Percentiles rank a stretch among this genome's conserved stretches.
Conservation (phyloP, 2,888 invertebrate genomes). For the Tortricodes alternella region DNA sequence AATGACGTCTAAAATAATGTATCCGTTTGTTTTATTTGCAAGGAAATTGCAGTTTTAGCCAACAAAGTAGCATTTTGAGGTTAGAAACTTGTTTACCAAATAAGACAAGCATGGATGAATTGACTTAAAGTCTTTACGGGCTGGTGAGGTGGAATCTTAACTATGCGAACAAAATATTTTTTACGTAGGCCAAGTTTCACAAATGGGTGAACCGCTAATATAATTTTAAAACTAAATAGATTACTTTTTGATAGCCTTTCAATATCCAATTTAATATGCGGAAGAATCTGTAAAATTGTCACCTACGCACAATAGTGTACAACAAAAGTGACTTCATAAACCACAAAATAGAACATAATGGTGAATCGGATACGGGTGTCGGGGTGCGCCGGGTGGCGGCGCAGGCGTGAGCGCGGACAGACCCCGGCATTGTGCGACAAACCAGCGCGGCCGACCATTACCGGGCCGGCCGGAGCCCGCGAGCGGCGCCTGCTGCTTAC, state of each 20-base stretch:
- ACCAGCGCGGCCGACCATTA: slow-evolving; percentile 48
- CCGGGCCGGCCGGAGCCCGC: slow-evolving; percentile 43
- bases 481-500: slow-evolving; percentile 67
- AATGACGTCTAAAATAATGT: no score
- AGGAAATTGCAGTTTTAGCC: no score
- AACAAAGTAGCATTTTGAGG: no score
- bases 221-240: background rate
- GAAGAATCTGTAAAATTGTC: slow-evolving; percentile 5
- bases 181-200: no score
- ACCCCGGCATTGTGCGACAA: slow-evolving; percentile 45
- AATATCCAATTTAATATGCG: slow-evolving; percentile 5
- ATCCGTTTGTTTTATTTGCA: no score
- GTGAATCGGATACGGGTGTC: slow-evolving; percentile 40
- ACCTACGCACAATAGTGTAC: slow-evolving; percentile 28
- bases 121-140: no score
- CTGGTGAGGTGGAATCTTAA: no score
- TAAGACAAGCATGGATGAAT: no score
- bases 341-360: slow-evolving; percentile 53
- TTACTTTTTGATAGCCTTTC: slow-evolving; percentile 9
- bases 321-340: slow-evolving; percentile 58
- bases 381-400: slow-evolving; percentile 36
- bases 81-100: no score
- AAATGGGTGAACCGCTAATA: background rate
- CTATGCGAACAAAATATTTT: no score
- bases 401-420: slow-evolving; percentile 49